phyloP scores from a whole-genome alignment of 2,113 vertebrate species.

The Ranitomeya variabilis region DNA sequence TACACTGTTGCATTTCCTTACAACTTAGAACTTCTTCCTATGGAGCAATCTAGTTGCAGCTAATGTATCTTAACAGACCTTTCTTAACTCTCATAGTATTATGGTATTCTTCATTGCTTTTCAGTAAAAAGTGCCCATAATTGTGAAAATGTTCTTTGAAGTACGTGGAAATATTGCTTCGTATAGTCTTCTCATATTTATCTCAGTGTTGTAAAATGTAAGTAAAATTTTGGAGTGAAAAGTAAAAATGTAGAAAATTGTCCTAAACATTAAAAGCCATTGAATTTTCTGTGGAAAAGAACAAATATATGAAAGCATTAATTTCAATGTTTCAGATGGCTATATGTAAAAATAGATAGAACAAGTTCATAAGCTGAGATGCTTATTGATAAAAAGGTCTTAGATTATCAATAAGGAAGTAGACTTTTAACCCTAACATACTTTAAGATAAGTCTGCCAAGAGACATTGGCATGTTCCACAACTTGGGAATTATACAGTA shows the following conservation, averaged over 20 bases:
- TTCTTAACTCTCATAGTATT: neutral
- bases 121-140: conserved; percentile 16
- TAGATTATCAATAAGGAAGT: too few relatives aligned
- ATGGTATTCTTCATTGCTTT: neutral
- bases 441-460: too few relatives aligned
- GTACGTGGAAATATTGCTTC: neutral
- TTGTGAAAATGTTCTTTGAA: conserved; percentile 1
- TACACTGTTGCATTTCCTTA: conserved; percentile 25
- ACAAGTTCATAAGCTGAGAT: too few relatives aligned
- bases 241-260: neutral
- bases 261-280: neutral
- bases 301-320: neutral
- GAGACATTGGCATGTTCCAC: too few relatives aligned
- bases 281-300: neutral
- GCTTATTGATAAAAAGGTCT: too few relatives aligned
- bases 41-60: neutral
- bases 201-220: neutral
- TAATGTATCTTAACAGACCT: conserved; percentile 4
- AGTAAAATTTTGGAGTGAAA: neutral
- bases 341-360: too few relatives aligned
- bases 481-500: too few relatives aligned
- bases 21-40: conserved; percentile 13
- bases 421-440: too few relatives aligned
- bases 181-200: neutral
- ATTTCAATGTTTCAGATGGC: too few relatives aligned